Evolutionary conservation across 2,113 vertebrate genomes (phyloP), one percentile per base, ranked within the genome.

Genomic region (Merops nubicus): DNA sequence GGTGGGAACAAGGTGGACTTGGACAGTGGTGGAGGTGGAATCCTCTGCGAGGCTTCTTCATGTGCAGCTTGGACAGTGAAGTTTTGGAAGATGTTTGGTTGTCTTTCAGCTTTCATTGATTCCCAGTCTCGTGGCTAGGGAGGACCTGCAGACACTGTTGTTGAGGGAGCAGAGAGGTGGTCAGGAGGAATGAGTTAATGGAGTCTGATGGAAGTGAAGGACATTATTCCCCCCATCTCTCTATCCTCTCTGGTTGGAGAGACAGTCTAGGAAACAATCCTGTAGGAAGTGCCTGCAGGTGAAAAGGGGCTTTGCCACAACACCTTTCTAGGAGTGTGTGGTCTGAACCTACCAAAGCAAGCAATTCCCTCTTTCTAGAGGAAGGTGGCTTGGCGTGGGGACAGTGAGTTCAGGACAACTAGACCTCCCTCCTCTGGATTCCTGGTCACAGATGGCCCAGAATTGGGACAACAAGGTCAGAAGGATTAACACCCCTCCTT

Each of bases 381-480:
- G 31, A 78, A 83, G 60, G 60, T 64, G 40, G 11, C 16, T 91
- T 88, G 67, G 40, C 50, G 45, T 53, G 29, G 33, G 36, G 70
- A 94, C 45, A 94, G 75, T 47, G 33, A 50, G 50, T 67, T 94
- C 67, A 89, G 91, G 45, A 91, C 69, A 45, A 91, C 85, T 81
- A 90, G 70, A 57, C 45, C 70, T 96, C 28, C 56, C 38, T 91
- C 45, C 31, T 86, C 83, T 87, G 83, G 81, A 45, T 91, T 95
- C 47, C 43, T 75, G 68, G 78, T 89, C 73, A 93, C 95, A 90
- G 84, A 91, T 94, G 94, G 72, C 45, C n/a, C 38, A 77, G 88
- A 91, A 92, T 26, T 86, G 87, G 94, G 93, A 95, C 88, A 93
- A 91, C 89, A 88, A 91, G 96, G 85, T 95, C 90, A 90, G 73